Percentiles rank a stretch among this genome's conserved stretches.
phyloP scores from a whole-genome alignment of 2,797 vertebrate species.

The Melanotaenia parkinsoni region DNA sequence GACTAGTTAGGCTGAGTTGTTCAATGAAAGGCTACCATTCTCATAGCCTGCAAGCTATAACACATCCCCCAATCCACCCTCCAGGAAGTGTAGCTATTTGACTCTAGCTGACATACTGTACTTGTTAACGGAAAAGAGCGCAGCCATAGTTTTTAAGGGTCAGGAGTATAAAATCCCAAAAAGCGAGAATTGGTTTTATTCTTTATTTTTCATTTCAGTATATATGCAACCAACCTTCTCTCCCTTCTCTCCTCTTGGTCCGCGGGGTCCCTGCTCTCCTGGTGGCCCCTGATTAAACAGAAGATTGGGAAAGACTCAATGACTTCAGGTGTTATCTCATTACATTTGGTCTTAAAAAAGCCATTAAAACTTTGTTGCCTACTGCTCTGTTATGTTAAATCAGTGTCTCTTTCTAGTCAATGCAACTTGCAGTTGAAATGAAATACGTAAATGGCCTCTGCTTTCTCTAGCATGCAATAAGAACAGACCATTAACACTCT shows the following conservation, averaged over 20 bases:
- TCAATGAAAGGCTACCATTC: conserved; percentile 65
- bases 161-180: conserved; percentile 22
- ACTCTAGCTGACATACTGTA: conserved; percentile 42
- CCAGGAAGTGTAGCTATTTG: conserved; percentile 26
- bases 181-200: background rate
- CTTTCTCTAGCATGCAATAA: background rate
- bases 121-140: conserved; percentile 8
- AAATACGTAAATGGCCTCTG: background rate
- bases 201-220: background rate
- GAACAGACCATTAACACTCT: background rate
- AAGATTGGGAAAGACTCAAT: conserved; percentile 36
- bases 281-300: conserved; percentile 86
- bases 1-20: conserved; percentile 47
- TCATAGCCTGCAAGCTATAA: conserved; percentile 45
- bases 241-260: conserved; percentile 90
- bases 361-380: conserved; percentile 31
- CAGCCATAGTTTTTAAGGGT: conserved; percentile 7
- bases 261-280: conserved; percentile 92
- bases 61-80: conserved; percentile 7
- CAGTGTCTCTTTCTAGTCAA: conserved; percentile 19
- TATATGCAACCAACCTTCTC: conserved; percentile 85
- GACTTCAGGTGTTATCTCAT: conserved; percentile 37
- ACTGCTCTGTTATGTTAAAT: conserved; percentile 25
- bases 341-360: background rate
- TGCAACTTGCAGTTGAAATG: conserved; percentile 11